These are phyloP conservation scores for Catalaphyllia jardinei DNA, from an alignment of 64 coral and sea anemone species.

Conservation along the genomic window DNA sequence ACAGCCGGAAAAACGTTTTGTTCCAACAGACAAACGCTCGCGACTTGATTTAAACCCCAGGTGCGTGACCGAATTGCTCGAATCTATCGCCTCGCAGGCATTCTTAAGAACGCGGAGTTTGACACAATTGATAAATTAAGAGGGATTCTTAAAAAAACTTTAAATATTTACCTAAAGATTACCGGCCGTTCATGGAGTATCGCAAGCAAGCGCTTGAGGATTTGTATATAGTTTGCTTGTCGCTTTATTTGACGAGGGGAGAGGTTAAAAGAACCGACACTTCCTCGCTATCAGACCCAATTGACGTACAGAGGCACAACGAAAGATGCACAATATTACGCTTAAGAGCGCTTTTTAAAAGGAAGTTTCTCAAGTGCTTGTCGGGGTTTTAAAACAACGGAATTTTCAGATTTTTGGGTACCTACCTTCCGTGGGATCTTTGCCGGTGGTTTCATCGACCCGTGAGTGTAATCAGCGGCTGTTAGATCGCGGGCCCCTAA, in stretches of 20 bases:
- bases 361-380: not conserved
- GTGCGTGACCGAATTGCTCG: constrained; percentile 34
- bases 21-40: not conserved
- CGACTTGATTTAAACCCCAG: not conserved
- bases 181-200: not conserved
- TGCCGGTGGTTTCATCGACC: constrained; percentile 24
- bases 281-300: not conserved
- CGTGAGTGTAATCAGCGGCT: constrained; percentile 12
- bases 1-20: not conserved
- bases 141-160: not conserved
- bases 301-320: not conserved
- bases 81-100: constrained; percentile 33
- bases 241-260: not conserved
- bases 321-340: not conserved
- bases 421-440: constrained; percentile 34
- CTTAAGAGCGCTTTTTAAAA: not conserved
- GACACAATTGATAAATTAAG: constrained; percentile 15
- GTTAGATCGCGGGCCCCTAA: not conserved
- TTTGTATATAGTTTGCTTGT: not conserved
- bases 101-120: not conserved
- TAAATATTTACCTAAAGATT: constrained; percentile 20
- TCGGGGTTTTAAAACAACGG: not conserved
- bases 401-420: not conserved
- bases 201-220: not conserved
- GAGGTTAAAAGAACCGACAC: not conserved